Conservation (phyloP, 2,888 invertebrate genomes). For the Aphodius granarius region DNA sequence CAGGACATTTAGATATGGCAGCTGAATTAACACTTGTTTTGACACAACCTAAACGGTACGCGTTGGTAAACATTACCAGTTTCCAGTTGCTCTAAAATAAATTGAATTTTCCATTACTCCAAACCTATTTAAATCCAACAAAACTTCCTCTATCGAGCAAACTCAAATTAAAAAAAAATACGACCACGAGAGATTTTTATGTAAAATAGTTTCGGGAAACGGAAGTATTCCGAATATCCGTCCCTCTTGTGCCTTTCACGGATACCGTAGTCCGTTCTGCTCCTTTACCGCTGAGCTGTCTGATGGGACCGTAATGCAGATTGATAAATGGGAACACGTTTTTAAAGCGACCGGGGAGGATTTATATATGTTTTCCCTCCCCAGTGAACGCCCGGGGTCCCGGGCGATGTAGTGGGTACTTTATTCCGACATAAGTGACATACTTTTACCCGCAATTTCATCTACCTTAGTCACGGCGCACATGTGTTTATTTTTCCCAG, state of each 20-base stretch:
- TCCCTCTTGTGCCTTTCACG: background rate
- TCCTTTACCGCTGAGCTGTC: background rate
- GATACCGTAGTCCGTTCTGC: background rate
- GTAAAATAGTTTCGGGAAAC: background rate
- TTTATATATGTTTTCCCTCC: background rate
- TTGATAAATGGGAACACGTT: background rate
- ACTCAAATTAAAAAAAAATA: background rate
- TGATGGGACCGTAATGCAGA: background rate
- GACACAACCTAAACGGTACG: no score
- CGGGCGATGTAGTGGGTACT: background rate
- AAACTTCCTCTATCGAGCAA: background rate
- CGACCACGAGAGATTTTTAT: background rate
- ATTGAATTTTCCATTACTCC: background rate
- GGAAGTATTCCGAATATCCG: background rate
- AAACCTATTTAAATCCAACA: background rate
- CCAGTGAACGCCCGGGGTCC: background rate
- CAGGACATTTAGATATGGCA: no score
- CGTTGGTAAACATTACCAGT: no score
- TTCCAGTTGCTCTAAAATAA: no score
- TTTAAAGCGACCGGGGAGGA: background rate
- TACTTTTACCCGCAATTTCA: background rate
- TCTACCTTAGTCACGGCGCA: background rate
- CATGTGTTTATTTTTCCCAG: background rate
- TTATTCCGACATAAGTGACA: background rate
- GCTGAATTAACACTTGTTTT: no score